These are phyloP conservation scores for Yoshiicerus persimilis DNA, from an alignment of 1,140 invertebrate species.

Conservation along the genomic window DNA sequence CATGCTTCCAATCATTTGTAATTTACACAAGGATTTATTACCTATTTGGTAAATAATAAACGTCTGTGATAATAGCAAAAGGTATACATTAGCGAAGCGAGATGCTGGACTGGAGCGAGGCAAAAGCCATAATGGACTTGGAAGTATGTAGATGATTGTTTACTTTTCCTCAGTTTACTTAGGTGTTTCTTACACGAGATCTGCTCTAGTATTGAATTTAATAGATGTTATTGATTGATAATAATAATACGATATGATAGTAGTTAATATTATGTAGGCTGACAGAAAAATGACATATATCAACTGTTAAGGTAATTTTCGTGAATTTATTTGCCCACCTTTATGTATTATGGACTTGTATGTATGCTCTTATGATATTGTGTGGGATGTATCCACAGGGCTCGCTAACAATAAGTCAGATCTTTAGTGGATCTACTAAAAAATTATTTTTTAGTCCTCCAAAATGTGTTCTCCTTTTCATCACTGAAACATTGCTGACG, in stretches of 20 bases:
- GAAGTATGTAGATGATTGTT: not conserved
- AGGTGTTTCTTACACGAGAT: not conserved
- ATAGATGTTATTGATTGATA: constrained; percentile 20
- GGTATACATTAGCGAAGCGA: not conserved
- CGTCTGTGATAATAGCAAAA: not conserved
- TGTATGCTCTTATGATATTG: not conserved
- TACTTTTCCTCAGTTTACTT: not conserved
- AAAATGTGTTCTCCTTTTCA: not conserved
- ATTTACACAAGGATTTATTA: constrained; percentile 38
- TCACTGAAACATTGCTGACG: not conserved
- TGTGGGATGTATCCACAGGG: constrained; percentile 14
- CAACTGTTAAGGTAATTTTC: not conserved
- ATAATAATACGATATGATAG: constrained; percentile 13
- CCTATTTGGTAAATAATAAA: constrained; percentile 30
- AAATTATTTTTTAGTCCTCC: not conserved
- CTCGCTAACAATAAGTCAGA: not conserved
- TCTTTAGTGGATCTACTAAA: not conserved
- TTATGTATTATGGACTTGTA: constrained; percentile 9
- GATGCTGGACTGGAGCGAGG: not conserved
- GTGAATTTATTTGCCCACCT: constrained; percentile 6
- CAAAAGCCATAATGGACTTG: not conserved
- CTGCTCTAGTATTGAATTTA: not conserved
- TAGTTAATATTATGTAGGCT: constrained; percentile 5
- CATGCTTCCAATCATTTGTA: constrained; percentile 27
- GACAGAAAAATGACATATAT: constrained; percentile 22